Base-by-base conservation (phyloP, 1,140 invertebrate species). In the Eurosta solidaginis region DNA sequence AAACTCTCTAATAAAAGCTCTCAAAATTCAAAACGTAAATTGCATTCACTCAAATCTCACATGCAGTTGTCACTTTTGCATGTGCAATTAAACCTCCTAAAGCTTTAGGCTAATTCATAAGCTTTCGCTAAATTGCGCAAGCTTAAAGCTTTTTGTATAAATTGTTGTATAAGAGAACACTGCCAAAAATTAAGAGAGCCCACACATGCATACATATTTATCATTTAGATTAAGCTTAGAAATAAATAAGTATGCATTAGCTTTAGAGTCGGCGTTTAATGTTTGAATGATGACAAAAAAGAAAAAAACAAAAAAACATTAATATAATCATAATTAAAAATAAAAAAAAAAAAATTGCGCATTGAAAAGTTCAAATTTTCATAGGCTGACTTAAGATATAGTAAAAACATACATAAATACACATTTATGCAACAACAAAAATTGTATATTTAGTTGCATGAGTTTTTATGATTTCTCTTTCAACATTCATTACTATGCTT, bases 201-300 rank as follows among this genome's bases (percentile, higher is more conserved):
- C 20, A 68, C 29, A 63, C 27, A 9, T 20, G 40, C n/a, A 14
- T 68, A 17, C 59, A 68, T 40, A 52, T 7, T 4, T 40, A 42
- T 40, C n/a, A n/a, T n/a, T n/a, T n/a, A n/a, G n/a, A n/a, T n/a
- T n/a, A n/a, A n/a, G n/a, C n/a, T n/a, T n/a, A n/a, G n/a, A n/a
- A 68, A 9, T 63, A 63, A 29, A 40, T 33, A 68, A 22, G 22
- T 68, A 68, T 20, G 59, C 33, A n/a, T n/a, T n/a, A n/a, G n/a
- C n/a, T n/a, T 68, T 40, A 68, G 59, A 33, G n/a, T 68, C 59
- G 40, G 75, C 33, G 45, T 25, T 81, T 44, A 50, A 45, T 29
- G 54, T 77, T 79, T 10, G 45, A 79, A 68, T 40, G 33, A 68
- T 68, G 22, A 47, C 10, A 74, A 47, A 74, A 59, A n/a, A n/a